Evolutionary conservation across 2,888 invertebrate species (phyloP), one percentile per base, ranked within the genome.

Genomic region (Eueremaeus valkanovi): DNA sequence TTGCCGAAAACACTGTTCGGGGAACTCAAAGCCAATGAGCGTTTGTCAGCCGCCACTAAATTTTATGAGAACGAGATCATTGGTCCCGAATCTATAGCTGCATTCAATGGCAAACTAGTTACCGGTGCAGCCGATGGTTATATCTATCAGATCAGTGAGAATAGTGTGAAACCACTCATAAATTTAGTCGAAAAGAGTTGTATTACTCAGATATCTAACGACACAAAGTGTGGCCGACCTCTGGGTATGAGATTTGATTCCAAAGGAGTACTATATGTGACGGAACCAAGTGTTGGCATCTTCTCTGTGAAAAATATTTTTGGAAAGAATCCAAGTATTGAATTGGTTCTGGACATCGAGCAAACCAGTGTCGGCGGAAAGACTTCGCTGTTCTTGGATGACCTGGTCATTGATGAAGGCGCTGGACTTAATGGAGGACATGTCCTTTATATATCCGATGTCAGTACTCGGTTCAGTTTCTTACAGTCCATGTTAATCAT

Each of bases 11-110:
- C 79, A 27, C 83, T 91, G 31, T 86, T 86, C 78, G 90, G 89
- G 0, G 84, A 86, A 16, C 83, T 90, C 61, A 86, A 86, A 58
- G 81, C 86, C 0, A 92, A 92, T 81, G 85, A 86, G 73, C 86
- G 86, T 79, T 82, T 93, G 58, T 88, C 90, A 79, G 87, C 88
- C 81, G 89, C 89, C 0, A 89, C 90, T 81, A 79, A 81, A 33
- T 84, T 92, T 79, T 89, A 90, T 79, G 85, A 88, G 78, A 88
- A 88, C 40, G 87, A 90, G 81, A 82, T 96, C 0, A 82, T 86
- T 75, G 94, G 94, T 0, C 92, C 95, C 0, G 96, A 96, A 85
- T 86, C 89, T 61, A 89, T 95, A 80, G 89, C 90, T 72, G 85
- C 89, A 70, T 81, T 82, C 63, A 29, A 76, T 83, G 84, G 90